These are phyloP conservation scores for Lycaon pictus DNA, from an alignment of 2,113 vertebrate species.

Conservation along the genomic window DNA sequence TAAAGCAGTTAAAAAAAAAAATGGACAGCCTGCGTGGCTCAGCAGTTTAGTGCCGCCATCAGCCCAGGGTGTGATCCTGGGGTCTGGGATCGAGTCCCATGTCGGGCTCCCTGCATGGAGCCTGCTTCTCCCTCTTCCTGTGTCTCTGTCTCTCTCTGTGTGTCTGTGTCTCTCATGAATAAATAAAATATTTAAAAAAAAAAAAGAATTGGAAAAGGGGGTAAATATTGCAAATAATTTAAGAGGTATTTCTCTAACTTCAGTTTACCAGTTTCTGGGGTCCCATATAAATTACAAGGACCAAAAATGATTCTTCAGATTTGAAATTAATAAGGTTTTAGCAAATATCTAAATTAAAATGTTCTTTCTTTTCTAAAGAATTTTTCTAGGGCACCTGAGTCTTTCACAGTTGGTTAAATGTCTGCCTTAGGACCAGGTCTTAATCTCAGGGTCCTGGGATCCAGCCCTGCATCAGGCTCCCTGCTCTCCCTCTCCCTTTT, in stretches of 20 bases:
- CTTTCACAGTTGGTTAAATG: neutral
- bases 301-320: neutral
- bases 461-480: neutral
- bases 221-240: neutral
- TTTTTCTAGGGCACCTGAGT: neutral
- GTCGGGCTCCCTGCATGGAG: no score
- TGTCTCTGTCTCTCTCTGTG: no score
- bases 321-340: conserved; percentile 44
- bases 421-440: neutral
- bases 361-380: neutral
- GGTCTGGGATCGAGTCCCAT: no score
- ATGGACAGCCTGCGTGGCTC: no score
- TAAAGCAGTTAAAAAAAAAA: neutral
- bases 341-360: conserved; percentile 47
- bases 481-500: neutral
- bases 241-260: conserved; percentile 1
- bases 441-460: neutral
- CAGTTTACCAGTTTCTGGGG: neutral
- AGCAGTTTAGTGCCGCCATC: no score
- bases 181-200: no score
- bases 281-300: neutral
- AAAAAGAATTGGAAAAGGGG: neutral
- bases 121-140: no score
- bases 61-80: no score
- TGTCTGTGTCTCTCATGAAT: no score